Base-by-base conservation (phyloP, 2,888 invertebrate genomes). In the Timema podura region DNA sequence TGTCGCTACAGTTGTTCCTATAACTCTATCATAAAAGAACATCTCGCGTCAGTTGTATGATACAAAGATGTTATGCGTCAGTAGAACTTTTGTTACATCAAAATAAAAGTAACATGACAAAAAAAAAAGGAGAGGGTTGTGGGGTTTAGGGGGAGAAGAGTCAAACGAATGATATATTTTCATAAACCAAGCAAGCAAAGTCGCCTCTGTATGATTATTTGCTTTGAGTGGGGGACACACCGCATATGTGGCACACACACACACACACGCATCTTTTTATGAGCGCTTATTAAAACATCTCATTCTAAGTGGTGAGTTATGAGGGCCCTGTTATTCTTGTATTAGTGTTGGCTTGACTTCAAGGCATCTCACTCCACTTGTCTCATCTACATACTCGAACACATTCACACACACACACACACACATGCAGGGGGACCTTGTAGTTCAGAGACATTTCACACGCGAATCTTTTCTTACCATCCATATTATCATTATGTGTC, bases 201-300 rank as follows among this genome's bases (percentile, higher is more conserved):
- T 54, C 48, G 48, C 48, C 46, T 15, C 16, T 16, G 70, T 65
- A 51, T 59, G 70, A 68, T 72, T 72, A 70, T 72, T 72, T 72
- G 72, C 68, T 72, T 68, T 72, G 72, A 54, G 72, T 59, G 68
- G 15, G 68, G 66, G 69, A 72, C 69, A 69, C 15, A 67, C 67
- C 72, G 66, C 72, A 66, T 49, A 47, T 65, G 30, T 30, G 30
- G 30, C 30, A 30, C 30, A 3, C 30, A 30, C 30, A 30, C 30
- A 30, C 30, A 30, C 30, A 30, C 30, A 30, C 30, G 3, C 68
- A 15, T 59, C 49, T 70, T 68, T 72, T 73, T 71, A 71, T 71
- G 69, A 70, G 68, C 61, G 73, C 71, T 73, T 71, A 73, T 73
- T 73, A 73, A 71, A 71, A 70, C 71, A 70, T 73, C 72, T 71